Evolutionary conservation across 2,888 invertebrate genomes (phyloP).

Genomic region (Lampropteryx suffumata): DNA sequence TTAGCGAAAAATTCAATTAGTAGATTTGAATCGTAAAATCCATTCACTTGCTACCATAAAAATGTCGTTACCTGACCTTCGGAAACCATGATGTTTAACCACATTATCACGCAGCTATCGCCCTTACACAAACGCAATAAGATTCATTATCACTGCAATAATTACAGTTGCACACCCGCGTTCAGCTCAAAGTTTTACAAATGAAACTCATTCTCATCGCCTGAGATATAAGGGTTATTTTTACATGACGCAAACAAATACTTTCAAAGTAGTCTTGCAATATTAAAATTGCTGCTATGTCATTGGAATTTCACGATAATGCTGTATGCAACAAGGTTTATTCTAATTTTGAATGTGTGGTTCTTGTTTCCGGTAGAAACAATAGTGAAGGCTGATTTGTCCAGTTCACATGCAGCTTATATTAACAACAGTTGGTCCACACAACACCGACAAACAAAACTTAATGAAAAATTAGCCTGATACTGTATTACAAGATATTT

Average conservation of each 20-base stretch:
- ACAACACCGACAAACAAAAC: no score
- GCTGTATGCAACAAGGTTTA: constrained; percentile 20
- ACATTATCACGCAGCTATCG: constrained; percentile 1
- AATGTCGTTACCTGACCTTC: constrained; percentile 24
- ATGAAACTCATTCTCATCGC: background rate
- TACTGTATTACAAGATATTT: no score
- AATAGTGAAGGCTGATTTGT: constrained; percentile 46
- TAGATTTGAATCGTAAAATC: constrained; percentile 16
- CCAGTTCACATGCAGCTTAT: constrained; percentile 31
- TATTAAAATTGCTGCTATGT: constrained; percentile 2
- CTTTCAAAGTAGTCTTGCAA: constrained; percentile 11
- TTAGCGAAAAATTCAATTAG: constrained; percentile 24
- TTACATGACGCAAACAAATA: background rate
- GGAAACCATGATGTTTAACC: background rate
- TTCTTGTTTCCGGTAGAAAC: constrained; percentile 41
- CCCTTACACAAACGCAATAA: constrained; percentile 14
- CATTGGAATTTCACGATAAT: constrained; percentile 28
- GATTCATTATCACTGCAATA: constrained; percentile 6
- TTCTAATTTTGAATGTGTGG: constrained; percentile 23
- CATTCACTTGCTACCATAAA: constrained; percentile 22
- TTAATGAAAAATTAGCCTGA: no score
- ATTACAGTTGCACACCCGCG: background rate
- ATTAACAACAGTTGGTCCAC: constrained; percentile 7
- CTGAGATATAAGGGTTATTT: constrained; percentile 1
- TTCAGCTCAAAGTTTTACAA: background rate